These are phyloP conservation scores for Sialia sialis DNA, from an alignment of 2,113 vertebrate genomes.

Conservation along the genomic window DNA sequence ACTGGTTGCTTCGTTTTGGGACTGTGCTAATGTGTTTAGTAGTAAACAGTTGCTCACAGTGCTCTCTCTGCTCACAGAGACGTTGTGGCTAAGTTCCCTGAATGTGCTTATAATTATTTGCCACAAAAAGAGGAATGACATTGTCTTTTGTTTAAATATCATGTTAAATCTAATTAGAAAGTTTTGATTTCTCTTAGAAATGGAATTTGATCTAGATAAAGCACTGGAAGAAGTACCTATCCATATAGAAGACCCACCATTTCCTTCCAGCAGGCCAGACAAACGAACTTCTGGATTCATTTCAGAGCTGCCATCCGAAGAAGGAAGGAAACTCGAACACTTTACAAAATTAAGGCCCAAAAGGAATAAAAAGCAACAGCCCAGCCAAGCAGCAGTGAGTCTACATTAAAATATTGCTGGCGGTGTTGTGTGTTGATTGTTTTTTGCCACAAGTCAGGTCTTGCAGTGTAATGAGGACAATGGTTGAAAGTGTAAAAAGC, in stretches of 20 bases:
- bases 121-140: neutral
- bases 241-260: slow-evolving; percentile 82
- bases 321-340: slow-evolving; percentile 92
- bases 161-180: slow-evolving; percentile 37
- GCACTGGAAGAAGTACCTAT: slow-evolving; percentile 91
- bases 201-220: slow-evolving; percentile 98
- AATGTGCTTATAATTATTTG: neutral
- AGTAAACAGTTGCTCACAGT: neutral
- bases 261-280: slow-evolving; percentile 70
- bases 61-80: neutral
- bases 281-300: slow-evolving; percentile 79
- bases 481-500: neutral
- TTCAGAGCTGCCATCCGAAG: slow-evolving; percentile 90
- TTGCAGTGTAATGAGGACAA: neutral
- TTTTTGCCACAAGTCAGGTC: neutral
- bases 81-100: neutral
- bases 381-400: slow-evolving; percentile 90
- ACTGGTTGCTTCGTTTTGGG: neutral
- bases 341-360: slow-evolving; percentile 93
- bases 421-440: neutral
- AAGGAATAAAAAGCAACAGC: slow-evolving; percentile 89
- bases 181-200: slow-evolving; percentile 79
- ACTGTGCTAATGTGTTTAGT: neutral
- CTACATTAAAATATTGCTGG: neutral
- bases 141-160: slow-evolving; percentile 12